Base-by-base conservation (phyloP, 2,113 vertebrate genomes). In the Varanus salvator region DNA sequence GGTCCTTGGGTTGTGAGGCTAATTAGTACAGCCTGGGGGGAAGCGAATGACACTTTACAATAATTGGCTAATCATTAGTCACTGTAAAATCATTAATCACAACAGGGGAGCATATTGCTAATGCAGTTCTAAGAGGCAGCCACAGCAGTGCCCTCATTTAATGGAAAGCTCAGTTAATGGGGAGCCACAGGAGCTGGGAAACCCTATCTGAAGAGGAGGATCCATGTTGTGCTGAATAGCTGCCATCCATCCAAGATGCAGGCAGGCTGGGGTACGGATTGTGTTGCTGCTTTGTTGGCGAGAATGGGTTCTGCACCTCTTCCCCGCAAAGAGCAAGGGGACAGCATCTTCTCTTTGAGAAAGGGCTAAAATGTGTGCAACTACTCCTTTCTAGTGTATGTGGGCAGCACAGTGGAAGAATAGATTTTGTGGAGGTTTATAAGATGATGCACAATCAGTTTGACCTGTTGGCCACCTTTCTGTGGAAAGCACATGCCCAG, bases 41-140 rank as follows among this genome's bases (percentile, higher is more conserved):
- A 80, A 78, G 83, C 75, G 4, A 80, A 83, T 17, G 17, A 85
- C 83, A 78, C 83, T 90, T 90, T 90, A 90, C 88, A 90, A 85
- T 90, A 90, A 90, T 90, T 90, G 83, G 88, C 82, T 90, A 90
- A 90, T 90, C 88, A 85, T 90, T 85, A 90, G 88, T 90, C 88
- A 85, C 83, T 85, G 83, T 80, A 90, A 85, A 90, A 90, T 85
- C 88, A 90, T 90, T 90, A 90, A 90, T 90, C 83, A 85, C 74
- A 17, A 85, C 64, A 85, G 83, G 88, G 50, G 83, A 85, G 82
- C 75, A 54, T 85, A 66, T 83, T 85, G 82, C 83, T 90, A 85
- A 78, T 90, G 75, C 83, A 68, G 64, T 75, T 85, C 75, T 80
- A 85, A 85, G 60, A 90, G 88, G 88, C 74, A n/a, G 21, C 87